Percentiles rank a stretch among this genome's conserved stretches.
Conservation (phyloP, 2,797 vertebrate genomes). For the Mus minutoides region DNA sequence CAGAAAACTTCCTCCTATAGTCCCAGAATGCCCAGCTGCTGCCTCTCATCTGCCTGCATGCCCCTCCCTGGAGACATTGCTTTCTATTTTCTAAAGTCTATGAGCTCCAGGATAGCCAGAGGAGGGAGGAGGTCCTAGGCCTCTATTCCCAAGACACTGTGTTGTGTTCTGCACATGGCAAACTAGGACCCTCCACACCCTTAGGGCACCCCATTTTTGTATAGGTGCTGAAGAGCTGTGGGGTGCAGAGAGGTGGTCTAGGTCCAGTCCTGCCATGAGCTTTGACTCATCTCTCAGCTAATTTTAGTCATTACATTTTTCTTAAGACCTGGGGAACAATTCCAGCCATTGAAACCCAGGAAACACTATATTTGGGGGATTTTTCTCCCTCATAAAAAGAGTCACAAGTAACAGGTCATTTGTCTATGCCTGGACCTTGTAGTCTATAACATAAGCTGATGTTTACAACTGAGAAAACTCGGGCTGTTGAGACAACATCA, state of each 20-base stretch:
- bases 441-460: not conserved
- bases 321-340: not conserved
- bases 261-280: rapidly evolving
- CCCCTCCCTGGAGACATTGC: too few relatives aligned
- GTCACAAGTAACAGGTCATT: not conserved
- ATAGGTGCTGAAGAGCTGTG: not conserved
- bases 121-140: rapidly evolving
- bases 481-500: not conserved
- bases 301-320: not conserved
- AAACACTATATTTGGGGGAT: not conserved
- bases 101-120: not conserved
- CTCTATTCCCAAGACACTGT: not conserved
- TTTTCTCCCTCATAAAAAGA: not conserved
- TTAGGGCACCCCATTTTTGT: not conserved
- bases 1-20: not conserved
- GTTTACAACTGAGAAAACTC: not conserved
- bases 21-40: not conserved
- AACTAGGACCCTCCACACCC: not conserved
- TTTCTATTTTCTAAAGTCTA: not conserved
- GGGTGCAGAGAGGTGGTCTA: not conserved
- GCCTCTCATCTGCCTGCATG: not conserved
- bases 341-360: not conserved
- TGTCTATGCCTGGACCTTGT: not conserved
- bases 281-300: not conserved
- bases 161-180: rapidly evolving